Percentiles rank a stretch among this genome's conserved stretches.
phyloP scores from a whole-genome alignment of 35 echinoderm and acorn worm species.

The Ophioderma brevispina region DNA sequence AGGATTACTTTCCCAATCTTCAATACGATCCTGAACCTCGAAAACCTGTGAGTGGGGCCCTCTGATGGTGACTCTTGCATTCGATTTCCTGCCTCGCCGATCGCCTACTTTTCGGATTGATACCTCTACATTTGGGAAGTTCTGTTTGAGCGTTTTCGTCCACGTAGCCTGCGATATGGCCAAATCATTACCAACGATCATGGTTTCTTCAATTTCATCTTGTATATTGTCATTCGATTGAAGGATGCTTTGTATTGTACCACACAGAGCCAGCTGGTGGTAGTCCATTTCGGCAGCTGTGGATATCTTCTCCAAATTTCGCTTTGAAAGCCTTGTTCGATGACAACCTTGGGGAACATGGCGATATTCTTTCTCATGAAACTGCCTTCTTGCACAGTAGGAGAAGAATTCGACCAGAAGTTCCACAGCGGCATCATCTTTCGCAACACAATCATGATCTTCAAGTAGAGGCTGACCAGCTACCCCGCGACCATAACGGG shows the following conservation, averaged over 20 bases:
- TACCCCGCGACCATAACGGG: no score
- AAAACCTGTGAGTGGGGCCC: not conserved
- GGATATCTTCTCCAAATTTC: not conserved
- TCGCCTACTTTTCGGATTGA: not conserved
- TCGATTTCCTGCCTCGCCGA: not conserved
- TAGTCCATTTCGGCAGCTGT: not conserved
- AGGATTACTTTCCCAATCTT: not conserved
- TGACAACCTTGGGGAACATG: not conserved
- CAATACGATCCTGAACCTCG: not conserved
- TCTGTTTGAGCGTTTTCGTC: not conserved
- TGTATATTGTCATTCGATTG: no score
- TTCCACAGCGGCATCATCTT: not conserved
- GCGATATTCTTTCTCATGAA: no score
- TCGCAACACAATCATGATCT: not conserved
- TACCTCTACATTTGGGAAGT: not conserved
- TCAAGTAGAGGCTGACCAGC: not conserved
- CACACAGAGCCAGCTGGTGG: constrained; percentile 1
- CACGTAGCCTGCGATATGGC: not conserved
- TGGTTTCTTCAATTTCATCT: not conserved
- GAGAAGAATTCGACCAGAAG: not conserved
- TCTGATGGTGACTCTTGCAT: not conserved
- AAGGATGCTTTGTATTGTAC: constrained; percentile 5
- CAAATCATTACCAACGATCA: not conserved
- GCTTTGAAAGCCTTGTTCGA: not conserved
- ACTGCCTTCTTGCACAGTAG: not conserved